Evolutionary conservation across 2,888 invertebrate species (phyloP), one percentile per base, ranked within the genome.

Genomic region (Oscheius myriophilus): DNA sequence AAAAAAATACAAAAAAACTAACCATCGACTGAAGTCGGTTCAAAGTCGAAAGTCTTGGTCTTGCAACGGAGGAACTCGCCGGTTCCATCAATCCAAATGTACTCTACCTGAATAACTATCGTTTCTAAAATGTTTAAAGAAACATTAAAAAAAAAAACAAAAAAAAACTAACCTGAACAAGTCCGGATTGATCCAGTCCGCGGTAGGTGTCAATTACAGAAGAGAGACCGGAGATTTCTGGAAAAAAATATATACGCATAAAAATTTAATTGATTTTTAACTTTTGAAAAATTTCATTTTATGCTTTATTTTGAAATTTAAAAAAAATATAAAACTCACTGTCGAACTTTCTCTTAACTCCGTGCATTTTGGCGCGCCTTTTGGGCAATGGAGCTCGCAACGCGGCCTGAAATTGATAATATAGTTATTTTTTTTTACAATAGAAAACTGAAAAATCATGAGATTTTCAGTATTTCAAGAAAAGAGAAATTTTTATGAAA

Each of bases 21-120:
- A 85, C 85, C 84, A 39, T 74, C 73, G 12, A 93, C 91, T 78
- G 89, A 88, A 78, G 90, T 91, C 0, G 94, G 94, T 75, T 93
- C 90, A 84, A 92, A 93, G 86, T 92, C 91, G 73, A 95, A 87
- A 0, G 95, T 95, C 75, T 93, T 91, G 73, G 94, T 93, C 88
- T 95, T 95, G 88, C 92, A 92, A 69, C 95, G 90, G 65, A 94
- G 85, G 84, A 92, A 91, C 87, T 94, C 93, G n/a, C 93, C 94
- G 14, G 92, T 92, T 23, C 95, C 95, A 86, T 95, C 95, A 81
- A 95, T 93, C 95, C 95, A 95, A 63, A 95, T 90, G 88, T 95
- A 95, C 59, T 93, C 93, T 43, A 93, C 94, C 86, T 80, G 72
- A 62, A 62, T 49, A 49, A 18, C 9, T 18, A 2, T 49, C 6